phyloP scores from a whole-genome alignment of 2,888 invertebrate genomes.

The Rotaria macrura region DNA sequence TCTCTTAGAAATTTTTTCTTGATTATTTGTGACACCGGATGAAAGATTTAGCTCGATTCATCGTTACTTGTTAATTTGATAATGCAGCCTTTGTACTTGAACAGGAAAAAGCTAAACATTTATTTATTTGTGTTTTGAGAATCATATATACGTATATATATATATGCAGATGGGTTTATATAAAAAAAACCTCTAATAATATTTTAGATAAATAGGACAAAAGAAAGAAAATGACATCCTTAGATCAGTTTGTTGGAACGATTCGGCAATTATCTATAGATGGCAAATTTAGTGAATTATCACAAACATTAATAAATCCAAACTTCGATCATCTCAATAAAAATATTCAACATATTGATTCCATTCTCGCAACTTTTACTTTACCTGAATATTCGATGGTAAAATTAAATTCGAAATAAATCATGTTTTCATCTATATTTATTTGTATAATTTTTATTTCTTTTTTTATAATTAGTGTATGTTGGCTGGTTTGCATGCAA shows the following conservation, averaged over 20 bases:
- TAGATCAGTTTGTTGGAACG: slow-evolving; percentile 5
- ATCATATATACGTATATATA: too few relatives aligned
- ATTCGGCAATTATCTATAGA: background rate
- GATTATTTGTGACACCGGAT: too few relatives aligned
- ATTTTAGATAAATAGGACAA: background rate
- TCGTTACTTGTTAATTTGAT: too few relatives aligned
- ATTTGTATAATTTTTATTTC: background rate
- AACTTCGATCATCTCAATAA: background rate
- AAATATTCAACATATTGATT: slow-evolving; percentile 17
- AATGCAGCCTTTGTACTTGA: too few relatives aligned
- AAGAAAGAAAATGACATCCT: background rate
- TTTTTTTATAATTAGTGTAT: background rate
- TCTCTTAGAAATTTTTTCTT: background rate
- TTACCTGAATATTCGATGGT: slow-evolving; percentile 6
- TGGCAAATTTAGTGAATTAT: background rate
- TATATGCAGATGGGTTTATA: too few relatives aligned
- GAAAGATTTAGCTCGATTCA: too few relatives aligned
- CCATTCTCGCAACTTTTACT: background rate
- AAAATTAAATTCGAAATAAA: background rate
- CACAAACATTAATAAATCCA: background rate
- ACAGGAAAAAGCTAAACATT: too few relatives aligned
- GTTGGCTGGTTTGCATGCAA: background rate
- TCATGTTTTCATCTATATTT: too few relatives aligned
- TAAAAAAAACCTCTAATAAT: too few relatives aligned
- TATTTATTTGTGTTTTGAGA: too few relatives aligned